Percentiles rank a stretch among this genome's conserved stretches.
Evolutionary conservation across 2,113 vertebrate genomes (phyloP).

Genomic region (Scomber scombrus): DNA sequence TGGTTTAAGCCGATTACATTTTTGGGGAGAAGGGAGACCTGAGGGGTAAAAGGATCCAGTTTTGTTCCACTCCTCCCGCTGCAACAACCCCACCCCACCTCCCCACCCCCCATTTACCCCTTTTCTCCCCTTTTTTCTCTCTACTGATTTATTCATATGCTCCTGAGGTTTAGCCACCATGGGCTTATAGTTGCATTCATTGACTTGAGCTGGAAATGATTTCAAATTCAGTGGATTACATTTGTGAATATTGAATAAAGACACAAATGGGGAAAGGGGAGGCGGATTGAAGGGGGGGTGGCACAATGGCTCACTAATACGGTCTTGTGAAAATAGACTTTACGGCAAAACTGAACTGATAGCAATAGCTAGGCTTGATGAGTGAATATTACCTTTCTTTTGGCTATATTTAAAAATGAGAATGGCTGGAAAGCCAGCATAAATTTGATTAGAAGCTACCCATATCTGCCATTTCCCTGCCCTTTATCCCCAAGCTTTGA

Average conservation of each 20-base stretch:
- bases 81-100: background rate
- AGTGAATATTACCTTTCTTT: constrained; percentile 48
- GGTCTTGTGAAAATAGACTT: constrained; percentile 38
- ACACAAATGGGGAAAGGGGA: constrained; percentile 39
- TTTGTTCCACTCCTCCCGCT: constrained; percentile 60
- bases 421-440: constrained; percentile 27
- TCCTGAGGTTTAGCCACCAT: constrained; percentile 69
- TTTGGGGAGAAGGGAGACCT: constrained; percentile 59
- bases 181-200: constrained; percentile 72
- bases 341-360: constrained; percentile 27
- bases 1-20: constrained; percentile 82
- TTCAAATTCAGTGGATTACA: constrained; percentile 77
- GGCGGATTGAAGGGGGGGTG: background rate
- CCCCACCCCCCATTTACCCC: background rate
- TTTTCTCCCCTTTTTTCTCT: constrained; percentile 17
- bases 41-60: constrained; percentile 67
- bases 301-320: constrained; percentile 41
- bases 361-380: constrained; percentile 47
- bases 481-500: constrained; percentile 53
- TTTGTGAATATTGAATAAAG: constrained; percentile 64
- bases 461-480: constrained; percentile 37
- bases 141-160: constrained; percentile 74
- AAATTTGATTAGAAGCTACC: constrained; percentile 44
- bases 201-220: constrained; percentile 73
- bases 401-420: constrained; percentile 48